Evolutionary conservation across 1,140 invertebrate genomes (phyloP).

Genomic region (Aphelenchoides besseyi): DNA sequence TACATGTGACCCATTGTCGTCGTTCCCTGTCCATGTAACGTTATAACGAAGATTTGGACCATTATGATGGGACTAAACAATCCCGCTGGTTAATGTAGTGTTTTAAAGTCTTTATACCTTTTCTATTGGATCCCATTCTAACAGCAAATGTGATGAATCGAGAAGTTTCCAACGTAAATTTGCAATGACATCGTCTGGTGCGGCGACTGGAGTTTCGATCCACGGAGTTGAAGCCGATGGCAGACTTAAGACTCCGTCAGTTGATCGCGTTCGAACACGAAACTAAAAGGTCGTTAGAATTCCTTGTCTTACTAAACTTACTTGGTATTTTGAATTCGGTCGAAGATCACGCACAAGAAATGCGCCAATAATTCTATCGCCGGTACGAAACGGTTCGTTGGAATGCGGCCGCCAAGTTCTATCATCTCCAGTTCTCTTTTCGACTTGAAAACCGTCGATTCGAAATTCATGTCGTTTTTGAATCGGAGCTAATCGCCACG

Average conservation of each 20-base stretch:
- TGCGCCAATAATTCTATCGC: constrained; percentile 30
- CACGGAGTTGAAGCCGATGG: constrained; percentile 37
- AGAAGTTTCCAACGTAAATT: constrained; percentile 43
- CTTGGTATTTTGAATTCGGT: constrained; percentile 46
- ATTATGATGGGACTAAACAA: constrained; percentile 28
- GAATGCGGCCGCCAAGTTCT: constrained; percentile 30
- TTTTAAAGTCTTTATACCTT: constrained; percentile 23
- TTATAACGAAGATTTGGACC: constrained; percentile 48
- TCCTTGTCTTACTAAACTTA: constrained; percentile 12
- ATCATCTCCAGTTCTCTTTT: constrained; percentile 34
- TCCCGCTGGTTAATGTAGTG: background rate
- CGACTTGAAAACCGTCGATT: constrained; percentile 36
- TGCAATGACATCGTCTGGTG: constrained; percentile 31
- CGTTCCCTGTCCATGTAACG: constrained; percentile 32
- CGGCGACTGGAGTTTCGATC: constrained; percentile 33
- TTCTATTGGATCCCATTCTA: constrained; percentile 50
- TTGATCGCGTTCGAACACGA: constrained; percentile 32
- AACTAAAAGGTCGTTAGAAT: constrained; percentile 35
- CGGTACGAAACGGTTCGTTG: constrained; percentile 18
- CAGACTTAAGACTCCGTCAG: constrained; percentile 28
- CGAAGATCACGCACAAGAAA: constrained; percentile 27
- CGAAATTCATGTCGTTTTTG: constrained; percentile 9
- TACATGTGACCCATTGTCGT: constrained; percentile 14
- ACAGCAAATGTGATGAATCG: constrained; percentile 36
- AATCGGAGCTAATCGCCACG: constrained; percentile 22